phyloP scores from a whole-genome alignment of 1,140 invertebrate species.

The Globodera ellingtonae region DNA sequence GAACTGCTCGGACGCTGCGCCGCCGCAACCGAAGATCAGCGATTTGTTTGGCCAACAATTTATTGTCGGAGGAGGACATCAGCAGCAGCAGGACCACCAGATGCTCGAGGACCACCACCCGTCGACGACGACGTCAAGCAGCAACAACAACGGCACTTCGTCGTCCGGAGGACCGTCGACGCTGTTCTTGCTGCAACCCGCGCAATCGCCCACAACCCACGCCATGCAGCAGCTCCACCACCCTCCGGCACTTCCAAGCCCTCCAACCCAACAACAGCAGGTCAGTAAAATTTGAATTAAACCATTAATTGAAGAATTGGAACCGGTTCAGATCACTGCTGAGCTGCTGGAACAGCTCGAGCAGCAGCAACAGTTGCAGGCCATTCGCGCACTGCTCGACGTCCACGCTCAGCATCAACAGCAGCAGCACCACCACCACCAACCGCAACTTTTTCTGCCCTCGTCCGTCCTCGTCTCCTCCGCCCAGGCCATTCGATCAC shows the following conservation, averaged over 20 bases:
- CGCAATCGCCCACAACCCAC: not conserved
- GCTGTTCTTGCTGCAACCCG: not conserved
- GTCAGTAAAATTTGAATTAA: not conserved
- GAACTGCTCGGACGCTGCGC: not conserved
- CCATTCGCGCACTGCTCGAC: slow-evolving; percentile 22
- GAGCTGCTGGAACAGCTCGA: slow-evolving; percentile 12
- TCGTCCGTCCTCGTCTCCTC: not conserved
- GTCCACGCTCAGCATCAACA: slow-evolving; percentile 1
- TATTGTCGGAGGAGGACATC: not conserved
- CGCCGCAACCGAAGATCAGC: not conserved
- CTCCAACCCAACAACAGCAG: not conserved
- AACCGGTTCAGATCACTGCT: slow-evolving; percentile 2
- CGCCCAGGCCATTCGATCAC: not conserved
- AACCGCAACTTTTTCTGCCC: no score
- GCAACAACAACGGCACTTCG: not conserved
- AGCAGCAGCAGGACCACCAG: not conserved
- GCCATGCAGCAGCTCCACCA: not conserved
- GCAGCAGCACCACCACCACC: not conserved
- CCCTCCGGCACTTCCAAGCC: not conserved
- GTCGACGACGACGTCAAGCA: not conserved
- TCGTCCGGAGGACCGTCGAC: not conserved
- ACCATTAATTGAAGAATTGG: no score
- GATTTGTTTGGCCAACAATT: not conserved
- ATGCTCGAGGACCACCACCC: not conserved
- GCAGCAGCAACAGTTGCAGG: slow-evolving; percentile 22